phyloP scores from a whole-genome alignment of 2,797 vertebrate species.

The Parotocinclus haroldoi region DNA sequence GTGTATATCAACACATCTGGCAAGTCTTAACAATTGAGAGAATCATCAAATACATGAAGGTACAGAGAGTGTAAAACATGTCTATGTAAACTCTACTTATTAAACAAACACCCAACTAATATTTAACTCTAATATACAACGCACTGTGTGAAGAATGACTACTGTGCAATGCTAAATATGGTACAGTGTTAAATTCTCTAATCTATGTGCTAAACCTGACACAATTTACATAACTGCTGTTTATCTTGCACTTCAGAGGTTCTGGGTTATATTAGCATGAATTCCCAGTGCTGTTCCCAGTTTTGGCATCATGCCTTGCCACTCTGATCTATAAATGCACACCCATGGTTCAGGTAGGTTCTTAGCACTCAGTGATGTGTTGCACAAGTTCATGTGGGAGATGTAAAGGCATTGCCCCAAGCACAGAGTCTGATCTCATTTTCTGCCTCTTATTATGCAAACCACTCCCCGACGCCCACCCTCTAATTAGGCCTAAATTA shows the following conservation, averaged over 20 bases:
- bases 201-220: no score
- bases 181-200: no score
- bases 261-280: neutral
- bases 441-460: constrained; percentile 82
- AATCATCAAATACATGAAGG: no score
- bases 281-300: neutral
- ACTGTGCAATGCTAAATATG: no score
- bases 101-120: no score
- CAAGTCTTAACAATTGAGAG: constrained; percentile 50
- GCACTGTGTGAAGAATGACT: no score
- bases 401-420: constrained; percentile 58
- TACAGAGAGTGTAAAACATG: no score
- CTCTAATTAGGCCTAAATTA: constrained; percentile 91
- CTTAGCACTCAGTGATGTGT: constrained; percentile 55
- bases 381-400: constrained; percentile 27
- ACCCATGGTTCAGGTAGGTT: neutral
- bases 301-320: neutral
- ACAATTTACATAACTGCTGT: neutral
- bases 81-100: no score
- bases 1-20: constrained; percentile 49
- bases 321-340: constrained; percentile 4
- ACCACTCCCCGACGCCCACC: constrained; percentile 79
- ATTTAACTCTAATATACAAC: no score
- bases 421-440: constrained; percentile 72
- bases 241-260: neutral